phyloP scores from a whole-genome alignment of 1,140 invertebrate genomes.

The Tachypleus tridentatus region DNA sequence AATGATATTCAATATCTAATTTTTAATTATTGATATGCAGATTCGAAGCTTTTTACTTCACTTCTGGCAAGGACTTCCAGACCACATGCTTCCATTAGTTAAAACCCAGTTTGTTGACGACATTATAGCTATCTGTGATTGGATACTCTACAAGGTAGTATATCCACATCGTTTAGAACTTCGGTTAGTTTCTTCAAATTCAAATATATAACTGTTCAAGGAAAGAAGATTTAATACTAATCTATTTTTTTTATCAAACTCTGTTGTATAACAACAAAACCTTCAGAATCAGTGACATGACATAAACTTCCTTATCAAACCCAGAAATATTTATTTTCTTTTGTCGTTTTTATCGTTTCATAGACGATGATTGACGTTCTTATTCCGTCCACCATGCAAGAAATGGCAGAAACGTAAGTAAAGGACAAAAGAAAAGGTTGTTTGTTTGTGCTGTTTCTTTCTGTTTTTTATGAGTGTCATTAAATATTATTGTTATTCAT shows the following conservation, averaged over 20 bases:
- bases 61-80: slow-evolving; percentile 20
- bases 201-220: too few species aligned
- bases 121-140: slow-evolving; percentile 12
- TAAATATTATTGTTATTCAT: too few species aligned
- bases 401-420: slow-evolving; percentile 14
- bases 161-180: neutral
- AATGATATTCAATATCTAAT: neutral
- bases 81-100: slow-evolving; percentile 9
- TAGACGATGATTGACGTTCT: slow-evolving; percentile 15
- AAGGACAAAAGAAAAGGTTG: neutral
- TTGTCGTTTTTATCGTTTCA: slow-evolving; percentile 3
- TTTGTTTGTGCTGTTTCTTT: too few species aligned
- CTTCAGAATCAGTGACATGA: too few species aligned
- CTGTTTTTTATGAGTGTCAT: too few species aligned
- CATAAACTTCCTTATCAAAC: too few species aligned
- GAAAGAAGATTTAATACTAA: too few species aligned
- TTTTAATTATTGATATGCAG: neutral
- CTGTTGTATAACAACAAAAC: too few species aligned
- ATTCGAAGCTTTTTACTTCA: slow-evolving; percentile 12
- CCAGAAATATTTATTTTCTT: too few species aligned
- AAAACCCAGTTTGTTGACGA: neutral
- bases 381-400: slow-evolving; percentile 7
- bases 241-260: too few species aligned
- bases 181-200: neutral
- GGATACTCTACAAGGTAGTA: slow-evolving; percentile 12